These are phyloP conservation scores for Gasterosteus aculeatus DNA, from an alignment of 2,113 vertebrate genomes.

Conservation along the genomic window DNA sequence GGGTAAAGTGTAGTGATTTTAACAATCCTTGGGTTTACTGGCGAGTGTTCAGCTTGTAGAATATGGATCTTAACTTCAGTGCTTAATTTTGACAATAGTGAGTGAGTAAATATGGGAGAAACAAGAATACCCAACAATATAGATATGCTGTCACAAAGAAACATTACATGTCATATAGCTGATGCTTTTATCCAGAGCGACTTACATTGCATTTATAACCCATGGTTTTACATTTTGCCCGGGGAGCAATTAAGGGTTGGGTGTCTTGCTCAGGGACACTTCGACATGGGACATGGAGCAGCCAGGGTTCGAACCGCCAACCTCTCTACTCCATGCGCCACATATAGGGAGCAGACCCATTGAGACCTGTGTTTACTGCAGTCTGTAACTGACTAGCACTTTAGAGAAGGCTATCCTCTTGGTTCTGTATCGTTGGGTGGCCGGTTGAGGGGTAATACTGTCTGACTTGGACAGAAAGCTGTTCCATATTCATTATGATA, in stretches of 20 bases:
- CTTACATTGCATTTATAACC: too few species aligned
- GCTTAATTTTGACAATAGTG: neutral
- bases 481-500: neutral
- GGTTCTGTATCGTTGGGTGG: neutral
- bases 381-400: neutral
- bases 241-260: too few species aligned
- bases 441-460: neutral
- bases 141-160: neutral
- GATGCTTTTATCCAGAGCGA: too few species aligned
- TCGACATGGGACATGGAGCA: too few species aligned
- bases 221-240: too few species aligned
- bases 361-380: neutral
- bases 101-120: neutral
- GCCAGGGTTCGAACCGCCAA: too few species aligned
- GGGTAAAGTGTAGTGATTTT: neutral
- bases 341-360: neutral
- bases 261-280: too few species aligned
- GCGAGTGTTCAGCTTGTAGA: neutral
- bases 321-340: too few species aligned
- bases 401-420: neutral
- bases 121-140: neutral
- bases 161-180: too few species aligned
- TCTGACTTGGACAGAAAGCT: neutral
- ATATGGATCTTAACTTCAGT: neutral
- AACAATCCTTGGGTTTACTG: neutral